Base-by-base conservation (phyloP, 2,888 invertebrate genomes). In the Cheilosia urbana region DNA sequence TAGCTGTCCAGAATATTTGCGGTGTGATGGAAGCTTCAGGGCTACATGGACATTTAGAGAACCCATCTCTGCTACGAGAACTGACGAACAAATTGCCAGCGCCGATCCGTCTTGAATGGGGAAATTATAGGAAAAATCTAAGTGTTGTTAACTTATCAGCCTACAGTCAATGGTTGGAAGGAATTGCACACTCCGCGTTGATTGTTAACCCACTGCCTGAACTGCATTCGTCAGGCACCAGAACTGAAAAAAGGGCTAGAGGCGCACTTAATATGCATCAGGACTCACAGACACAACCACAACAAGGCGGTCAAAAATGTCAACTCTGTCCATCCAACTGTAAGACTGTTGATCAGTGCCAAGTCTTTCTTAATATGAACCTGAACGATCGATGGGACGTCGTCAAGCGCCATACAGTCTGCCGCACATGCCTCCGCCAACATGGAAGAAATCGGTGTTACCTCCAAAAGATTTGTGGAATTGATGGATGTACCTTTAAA, bases 351-450 rank as follows among this genome's bases (percentile, higher is more conserved):
- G 40, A 55, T 13, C 15, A 27, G 7, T 58, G 65, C 37, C 21
- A 65, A 24, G 4, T 9, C 13, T 57, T 75, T 27, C 7, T 27
- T 30, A 65, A 62, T 3, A 49, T 65, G 57, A 55, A 55, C 19
- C 19, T 65, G 7, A 55, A 73, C 2, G 85, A 77, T 21, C 77
- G 47, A 51, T 87, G 81, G 81, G 21, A 77, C 19, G 42, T 47
- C 47, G 45, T 78, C 34, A 68, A 82, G 11, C 60, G 49, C 2
- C 3, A 15, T 42, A 65, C 62, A 11, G 17, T 78, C 0, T 87
- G 81, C 45, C 15, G 78, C 37, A 69, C 65, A 13, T 87, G 82
- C 34, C 66, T 83, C 11, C 71, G 63, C n/a, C 60, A 65, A 37
- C 78, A 87, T 47, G 65, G 73, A 34, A 47, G 63, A 17, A 66